Evolutionary conservation across 2,888 invertebrate species (phyloP).

Genomic region (Cyclophora albipunctata): DNA sequence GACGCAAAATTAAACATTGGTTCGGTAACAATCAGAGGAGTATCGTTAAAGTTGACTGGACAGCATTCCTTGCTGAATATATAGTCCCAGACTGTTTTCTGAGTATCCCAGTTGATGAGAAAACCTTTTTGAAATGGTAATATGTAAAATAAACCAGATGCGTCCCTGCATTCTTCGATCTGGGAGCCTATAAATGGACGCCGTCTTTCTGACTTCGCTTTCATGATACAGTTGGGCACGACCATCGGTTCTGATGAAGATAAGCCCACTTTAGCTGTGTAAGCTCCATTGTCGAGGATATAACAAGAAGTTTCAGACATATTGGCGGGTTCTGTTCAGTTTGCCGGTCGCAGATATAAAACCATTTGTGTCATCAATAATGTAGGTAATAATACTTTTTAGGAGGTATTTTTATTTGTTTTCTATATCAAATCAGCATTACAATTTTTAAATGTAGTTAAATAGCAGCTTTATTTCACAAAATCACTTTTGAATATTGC

Average conservation of each 20-base stretch:
- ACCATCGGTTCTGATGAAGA: conserved; percentile 81
- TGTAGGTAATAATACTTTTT: no score
- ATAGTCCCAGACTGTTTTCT: conserved; percentile 97
- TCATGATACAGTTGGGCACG: conserved; percentile 97
- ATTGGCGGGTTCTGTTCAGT: conserved; percentile 14
- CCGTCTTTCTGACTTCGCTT: conserved; percentile 96
- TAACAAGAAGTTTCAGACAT: conserved; percentile 71
- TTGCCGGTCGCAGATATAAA: conserved; percentile 25
- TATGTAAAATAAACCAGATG: conserved; percentile 94
- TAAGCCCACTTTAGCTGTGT: conserved; percentile 89
- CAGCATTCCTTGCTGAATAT: conserved; percentile 91
- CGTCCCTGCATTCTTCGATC: conserved; percentile 96
- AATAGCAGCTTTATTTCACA: not conserved
- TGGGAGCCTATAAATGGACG: conserved; percentile 94
- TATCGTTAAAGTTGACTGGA: conserved; percentile 84
- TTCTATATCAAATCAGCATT: no score
- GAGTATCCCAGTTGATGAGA: conserved; percentile 95
- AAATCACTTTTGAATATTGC: no score
- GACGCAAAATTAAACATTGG: conserved; percentile 95
- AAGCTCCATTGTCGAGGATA: conserved; percentile 92
- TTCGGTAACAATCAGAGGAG: conserved; percentile 91
- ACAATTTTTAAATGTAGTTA: no score
- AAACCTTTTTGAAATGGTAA: conserved; percentile 97
- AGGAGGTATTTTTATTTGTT: no score
- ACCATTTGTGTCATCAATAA: not conserved